Base-by-base conservation (phyloP, 2,888 invertebrate species). In the Lepidocyrtoides sp. region DNA sequence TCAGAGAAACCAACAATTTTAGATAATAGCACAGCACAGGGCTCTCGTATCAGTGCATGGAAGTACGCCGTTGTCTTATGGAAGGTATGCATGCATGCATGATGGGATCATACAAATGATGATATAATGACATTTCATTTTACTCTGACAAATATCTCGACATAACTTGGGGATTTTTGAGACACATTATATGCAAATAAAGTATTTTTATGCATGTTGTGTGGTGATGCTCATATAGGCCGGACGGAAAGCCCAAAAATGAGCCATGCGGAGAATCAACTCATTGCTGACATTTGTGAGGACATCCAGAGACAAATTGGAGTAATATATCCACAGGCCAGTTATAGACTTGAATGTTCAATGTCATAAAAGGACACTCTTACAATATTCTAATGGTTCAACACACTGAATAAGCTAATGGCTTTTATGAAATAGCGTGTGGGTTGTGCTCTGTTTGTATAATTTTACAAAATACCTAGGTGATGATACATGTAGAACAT, bases 11-110 rank as follows among this genome's bases (percentile, higher is more conserved):
- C 96, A 92, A 94, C 94, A 90, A 97, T 97, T 95, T 97, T 97
- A 94, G 95, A 95, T 79, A 97, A 98, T 94, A n/a, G n/a, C n/a
- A n/a, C n/a, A 97, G 97, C 92, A 96, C 96, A 23, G 98, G 97
- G 0, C 95, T 98, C 75, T 96, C 96, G 92, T 98, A 97, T 95
- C 97, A 98, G 95, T 98, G 98, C 54, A 96, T 96, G 93, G 97
- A 98, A 95, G 97, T 97, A 83, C 96, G 97, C 94, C 96, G 96
- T 92, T 97, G 98, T 94, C 96, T 98, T 54, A 95, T 96, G 91
- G 95, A 96, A 95, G 97, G 97, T 79, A 60, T 63, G 75, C 41
- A 10, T 10, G 5, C n/a, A 72, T 44, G 44, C n/a, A n/a, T n/a
- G n/a, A n/a, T 17, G n/a, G 36, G 48, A 20, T n/a, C 3, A 20